These are phyloP conservation scores for Ophiothrix spiculata DNA, from an alignment of 35 echinoderm and acorn worm species.

Conservation along the genomic window DNA sequence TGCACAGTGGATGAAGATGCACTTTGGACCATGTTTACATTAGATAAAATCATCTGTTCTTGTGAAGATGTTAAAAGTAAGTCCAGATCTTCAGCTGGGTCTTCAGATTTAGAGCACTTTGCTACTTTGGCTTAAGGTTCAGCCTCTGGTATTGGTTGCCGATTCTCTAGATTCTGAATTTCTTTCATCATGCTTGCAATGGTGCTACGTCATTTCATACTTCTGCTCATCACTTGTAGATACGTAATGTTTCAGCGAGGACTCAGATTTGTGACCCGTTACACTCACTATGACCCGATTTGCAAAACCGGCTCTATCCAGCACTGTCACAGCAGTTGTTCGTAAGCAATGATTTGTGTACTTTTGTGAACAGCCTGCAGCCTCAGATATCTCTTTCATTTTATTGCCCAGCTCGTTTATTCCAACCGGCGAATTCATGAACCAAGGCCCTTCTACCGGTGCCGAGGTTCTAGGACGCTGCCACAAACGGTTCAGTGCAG, in stretches of 20 bases:
- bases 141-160: too few species aligned
- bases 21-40: too few species aligned
- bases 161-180: too few species aligned
- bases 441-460: conserved; percentile 12
- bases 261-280: conserved; percentile 49
- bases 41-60: too few species aligned
- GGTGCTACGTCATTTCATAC: too few species aligned
- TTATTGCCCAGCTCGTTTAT: conserved; percentile 44
- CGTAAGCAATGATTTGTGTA: conserved; percentile 38
- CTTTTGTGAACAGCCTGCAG: conserved; percentile 27
- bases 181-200: too few species aligned
- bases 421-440: not conserved
- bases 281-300: conserved; percentile 29
- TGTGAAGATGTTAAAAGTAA: too few species aligned
- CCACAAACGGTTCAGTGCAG: conserved; percentile 25
- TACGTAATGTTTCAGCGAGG: conserved; percentile 38
- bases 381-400: conserved; percentile 44
- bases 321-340: not conserved
- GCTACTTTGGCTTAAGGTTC: too few species aligned
- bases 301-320: not conserved
- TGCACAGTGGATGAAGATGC: too few species aligned
- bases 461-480: conserved; percentile 1
- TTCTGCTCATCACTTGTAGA: too few species aligned
- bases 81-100: too few species aligned
- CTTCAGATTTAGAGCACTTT: too few species aligned